Evolutionary conservation across 1,140 invertebrate genomes (phyloP), one percentile per base, ranked within the genome.

Genomic region (Melanaphis sacchari): DNA sequence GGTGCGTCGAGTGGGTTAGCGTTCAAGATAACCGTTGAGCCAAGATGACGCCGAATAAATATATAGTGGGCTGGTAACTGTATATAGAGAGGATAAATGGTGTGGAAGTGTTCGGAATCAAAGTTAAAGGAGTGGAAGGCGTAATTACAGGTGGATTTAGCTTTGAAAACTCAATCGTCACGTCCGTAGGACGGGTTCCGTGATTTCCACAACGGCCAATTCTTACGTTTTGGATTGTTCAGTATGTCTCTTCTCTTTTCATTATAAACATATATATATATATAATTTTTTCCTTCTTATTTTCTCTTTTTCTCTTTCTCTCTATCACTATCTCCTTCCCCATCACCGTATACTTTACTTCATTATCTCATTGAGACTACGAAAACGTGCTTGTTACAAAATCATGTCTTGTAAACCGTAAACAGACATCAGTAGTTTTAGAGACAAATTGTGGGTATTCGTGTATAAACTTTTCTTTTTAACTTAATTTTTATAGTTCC

Each of bases 71-170:
- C 38, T 1, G n/a, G 8, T 0, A 8, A 52, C 5, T 52, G 36
- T 40, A 8, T 40, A 8, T 22, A 11, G 22, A 15, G 31, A 49
- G n/a, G 46, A 84, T 9, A 40, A 88, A 2, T 26, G 21, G 18
- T 0, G 36, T 22, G 8, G 38, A 41, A 40, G 88, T 38, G 88
- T 43, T 26, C 11, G 41, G 54, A 41, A 46, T 40, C 22, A 38
- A n/a, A 9, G 22, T 1, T 8, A 22, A 2, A 18, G 22, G 24
- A 38, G 36, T 0, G 46, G 46, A 54, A 40, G 40, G 91, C 46
- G 26, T 85, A 93, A 93, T 93, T 93, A 93, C 91, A 85, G 91
- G 91, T 85, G 91, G 91, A 49, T 93, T 93, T 85, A 93, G 81
- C 46, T 85, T 85, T 93, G 76, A 92, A 82, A 92, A 92, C 76